Conservation (phyloP, 2,888 invertebrate genomes). For the Taenaris catops region DNA sequence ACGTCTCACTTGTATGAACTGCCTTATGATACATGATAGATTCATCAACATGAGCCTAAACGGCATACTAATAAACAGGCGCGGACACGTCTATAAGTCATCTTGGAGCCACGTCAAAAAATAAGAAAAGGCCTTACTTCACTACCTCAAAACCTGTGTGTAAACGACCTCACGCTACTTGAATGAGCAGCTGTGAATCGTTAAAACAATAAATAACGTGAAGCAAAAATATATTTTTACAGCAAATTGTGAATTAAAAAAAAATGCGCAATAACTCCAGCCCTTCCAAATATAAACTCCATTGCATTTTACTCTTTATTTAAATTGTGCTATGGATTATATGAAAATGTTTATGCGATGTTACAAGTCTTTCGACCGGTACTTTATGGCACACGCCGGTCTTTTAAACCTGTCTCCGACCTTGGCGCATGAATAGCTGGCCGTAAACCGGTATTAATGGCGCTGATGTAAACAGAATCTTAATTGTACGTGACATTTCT, state of each 20-base stretch:
- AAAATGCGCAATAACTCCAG: slow-evolving; percentile 1
- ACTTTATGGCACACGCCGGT: slow-evolving; percentile 12
- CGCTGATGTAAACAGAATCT: slow-evolving; percentile 29
- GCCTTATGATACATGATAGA: too few species aligned
- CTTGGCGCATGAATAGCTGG: slow-evolving; percentile 43
- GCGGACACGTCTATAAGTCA: too few species aligned
- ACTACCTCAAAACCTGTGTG: too few species aligned
- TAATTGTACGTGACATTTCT: slow-evolving; percentile 25
- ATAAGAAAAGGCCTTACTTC: too few species aligned
- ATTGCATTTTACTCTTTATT: not conserved
- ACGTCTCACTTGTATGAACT: too few species aligned
- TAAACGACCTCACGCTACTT: too few species aligned
- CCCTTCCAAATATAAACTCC: not conserved
- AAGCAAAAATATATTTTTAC: too few species aligned
- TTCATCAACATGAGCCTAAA: too few species aligned
- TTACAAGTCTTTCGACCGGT: slow-evolving; percentile 8
- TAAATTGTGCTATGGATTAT: not conserved
- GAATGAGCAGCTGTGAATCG: too few species aligned
- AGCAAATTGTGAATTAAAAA: not conserved
- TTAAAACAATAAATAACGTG: too few species aligned
- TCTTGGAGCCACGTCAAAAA: too few species aligned
- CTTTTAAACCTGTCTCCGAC: slow-evolving; percentile 55
- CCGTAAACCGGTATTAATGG: slow-evolving; percentile 37
- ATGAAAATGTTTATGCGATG: not conserved
- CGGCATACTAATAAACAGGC: too few species aligned